Evolutionary conservation across 2,113 vertebrate species (phyloP).

Genomic region (Dolichallabes microphthalmus): DNA sequence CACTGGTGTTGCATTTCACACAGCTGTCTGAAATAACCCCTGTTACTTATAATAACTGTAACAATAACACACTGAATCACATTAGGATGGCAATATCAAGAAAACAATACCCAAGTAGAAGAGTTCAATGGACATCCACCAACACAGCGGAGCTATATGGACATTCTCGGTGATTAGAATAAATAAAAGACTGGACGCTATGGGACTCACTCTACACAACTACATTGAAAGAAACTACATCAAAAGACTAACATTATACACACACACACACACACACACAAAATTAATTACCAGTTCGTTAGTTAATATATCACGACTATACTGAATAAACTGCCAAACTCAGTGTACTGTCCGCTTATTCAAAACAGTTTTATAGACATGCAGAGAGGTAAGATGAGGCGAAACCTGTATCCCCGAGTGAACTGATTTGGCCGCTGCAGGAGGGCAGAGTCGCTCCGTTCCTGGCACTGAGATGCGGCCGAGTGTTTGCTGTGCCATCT

Average conservation of each 20-base stretch:
- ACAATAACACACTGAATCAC: conserved; percentile 52
- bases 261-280: not conserved
- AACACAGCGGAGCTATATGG: not conserved
- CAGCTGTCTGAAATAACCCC: conserved; percentile 54
- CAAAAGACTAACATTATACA: no score
- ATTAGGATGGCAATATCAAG: conserved; percentile 47
- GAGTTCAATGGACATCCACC: not conserved
- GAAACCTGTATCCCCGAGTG: conserved; percentile 9
- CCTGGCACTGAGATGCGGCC: conserved; percentile 25
- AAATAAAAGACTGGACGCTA: not conserved
- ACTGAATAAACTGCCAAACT: not conserved
- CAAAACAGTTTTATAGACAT: not conserved
- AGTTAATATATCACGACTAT: not conserved
- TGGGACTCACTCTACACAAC: not conserved
- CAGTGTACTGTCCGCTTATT: not conserved
- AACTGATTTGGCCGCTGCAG: conserved; percentile 9
- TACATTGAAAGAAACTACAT: not conserved
- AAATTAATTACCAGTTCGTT: not conserved
- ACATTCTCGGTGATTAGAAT: not conserved
- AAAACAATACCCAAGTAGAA: conserved; percentile 38
- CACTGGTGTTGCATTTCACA: conserved; percentile 65
- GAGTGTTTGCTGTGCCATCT: conserved; percentile 37
- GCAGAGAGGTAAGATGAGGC: not conserved
- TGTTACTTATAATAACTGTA: conserved; percentile 67
- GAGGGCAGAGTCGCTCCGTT: not conserved